Conservation (phyloP, 2,888 invertebrate species). For the Amphipyra berbera region DNA sequence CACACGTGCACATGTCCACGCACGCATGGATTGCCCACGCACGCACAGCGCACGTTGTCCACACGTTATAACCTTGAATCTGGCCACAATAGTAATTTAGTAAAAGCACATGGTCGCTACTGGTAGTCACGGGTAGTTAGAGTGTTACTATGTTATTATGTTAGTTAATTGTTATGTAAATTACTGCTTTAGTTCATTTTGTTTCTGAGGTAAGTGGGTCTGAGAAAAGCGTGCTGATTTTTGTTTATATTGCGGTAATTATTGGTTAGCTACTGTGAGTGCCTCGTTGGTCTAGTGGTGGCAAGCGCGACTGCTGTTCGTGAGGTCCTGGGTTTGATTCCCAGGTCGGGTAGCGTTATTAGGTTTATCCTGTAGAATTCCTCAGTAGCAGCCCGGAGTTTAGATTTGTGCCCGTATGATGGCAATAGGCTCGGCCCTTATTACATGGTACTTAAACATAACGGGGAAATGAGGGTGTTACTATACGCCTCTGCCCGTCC, state of each 20-base stretch:
- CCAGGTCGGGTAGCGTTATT: too few species aligned
- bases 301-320: too few species aligned
- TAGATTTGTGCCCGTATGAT: too few species aligned
- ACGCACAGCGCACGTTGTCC: constrained; percentile 21
- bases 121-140: constrained; percentile 46
- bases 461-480: too few species aligned
- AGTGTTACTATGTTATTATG: constrained; percentile 22
- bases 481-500: too few species aligned
- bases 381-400: too few species aligned
- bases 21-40: constrained; percentile 22
- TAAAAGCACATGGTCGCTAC: constrained; percentile 23
- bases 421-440: too few species aligned
- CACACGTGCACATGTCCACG: constrained; percentile 4
- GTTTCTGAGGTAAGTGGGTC: constrained; percentile 3
- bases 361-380: too few species aligned
- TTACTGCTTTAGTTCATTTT: constrained; percentile 17
- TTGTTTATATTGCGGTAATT: constrained; percentile 19
- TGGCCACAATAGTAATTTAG: constrained; percentile 37
- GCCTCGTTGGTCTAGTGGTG: too few species aligned
- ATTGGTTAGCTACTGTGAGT: too few species aligned
- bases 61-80: constrained; percentile 45
- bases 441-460: too few species aligned
- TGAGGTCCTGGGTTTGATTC: too few species aligned
- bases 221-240: neutral
- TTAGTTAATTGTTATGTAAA: constrained; percentile 49